Evolutionary conservation across 2,888 invertebrate species (phyloP).

Genomic region (Sipha maydis): DNA sequence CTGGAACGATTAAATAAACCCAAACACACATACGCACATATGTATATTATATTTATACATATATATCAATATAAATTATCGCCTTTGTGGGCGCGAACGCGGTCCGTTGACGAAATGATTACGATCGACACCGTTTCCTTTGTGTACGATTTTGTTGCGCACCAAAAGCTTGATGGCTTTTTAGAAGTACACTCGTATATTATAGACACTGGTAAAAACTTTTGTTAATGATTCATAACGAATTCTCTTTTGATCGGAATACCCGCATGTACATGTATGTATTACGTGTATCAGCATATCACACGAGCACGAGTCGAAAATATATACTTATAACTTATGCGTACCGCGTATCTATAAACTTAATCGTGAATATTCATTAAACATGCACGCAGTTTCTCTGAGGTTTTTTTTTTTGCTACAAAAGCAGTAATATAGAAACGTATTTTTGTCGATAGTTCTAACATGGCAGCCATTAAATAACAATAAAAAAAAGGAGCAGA

Average conservation of each 20-base stretch:
- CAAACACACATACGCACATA: neutral
- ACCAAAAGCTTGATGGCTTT: slow-evolving; percentile 40
- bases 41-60: neutral
- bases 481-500: neutral
- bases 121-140: slow-evolving; percentile 52
- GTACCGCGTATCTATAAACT: slow-evolving; percentile 10
- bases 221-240: slow-evolving; percentile 45
- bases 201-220: slow-evolving; percentile 12
- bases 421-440: neutral
- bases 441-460: neutral
- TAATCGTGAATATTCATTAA: slow-evolving; percentile 14
- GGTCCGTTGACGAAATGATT: slow-evolving; percentile 40
- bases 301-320: neutral
- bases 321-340: neutral
- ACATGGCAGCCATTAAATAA: neutral
- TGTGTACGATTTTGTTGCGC: slow-evolving; percentile 8
- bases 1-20: slow-evolving; percentile 52
- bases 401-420: neutral
- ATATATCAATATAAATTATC: slow-evolving; percentile 45
- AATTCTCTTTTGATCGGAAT: slow-evolving; percentile 40
- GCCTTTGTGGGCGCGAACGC: slow-evolving; percentile 29
- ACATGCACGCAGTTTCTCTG: neutral
- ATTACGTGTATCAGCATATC: neutral
- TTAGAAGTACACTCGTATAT: slow-evolving; percentile 27
- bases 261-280: neutral